These are phyloP conservation scores for Sapajus apella DNA, from an alignment of 2,113 vertebrate genomes.

Conservation along the genomic window DNA sequence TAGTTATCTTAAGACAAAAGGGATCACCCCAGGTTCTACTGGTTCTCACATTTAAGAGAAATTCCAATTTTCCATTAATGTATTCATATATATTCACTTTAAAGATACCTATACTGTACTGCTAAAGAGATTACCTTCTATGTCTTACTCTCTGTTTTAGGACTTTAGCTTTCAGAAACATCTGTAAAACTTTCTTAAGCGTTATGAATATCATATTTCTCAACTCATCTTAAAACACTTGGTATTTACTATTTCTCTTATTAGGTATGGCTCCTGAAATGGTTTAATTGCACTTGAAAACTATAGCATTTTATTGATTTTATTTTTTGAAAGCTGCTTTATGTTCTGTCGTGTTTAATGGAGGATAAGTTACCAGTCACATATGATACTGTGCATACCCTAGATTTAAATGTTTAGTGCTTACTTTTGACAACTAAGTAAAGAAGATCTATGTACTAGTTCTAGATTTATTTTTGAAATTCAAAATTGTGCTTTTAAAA, in stretches of 20 bases:
- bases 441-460: constrained; percentile 40
- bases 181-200: not conserved
- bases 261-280: not conserved
- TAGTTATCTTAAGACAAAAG: not conserved
- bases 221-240: not conserved
- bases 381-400: not conserved
- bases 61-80: not conserved
- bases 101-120: not conserved
- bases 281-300: constrained; percentile 34
- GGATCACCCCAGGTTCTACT: not conserved
- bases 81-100: constrained; percentile 11
- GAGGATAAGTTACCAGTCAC: not conserved
- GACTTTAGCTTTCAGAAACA: not conserved
- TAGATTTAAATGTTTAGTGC: constrained; percentile 48
- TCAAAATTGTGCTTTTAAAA: constrained; percentile 60
- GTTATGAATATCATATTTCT: constrained; percentile 5
- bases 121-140: not conserved
- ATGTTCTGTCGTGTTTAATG: constrained; percentile 42
- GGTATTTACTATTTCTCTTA: constrained; percentile 23
- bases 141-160: not conserved
- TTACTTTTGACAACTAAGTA: constrained; percentile 44
- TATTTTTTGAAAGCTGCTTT: constrained; percentile 40
- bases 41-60: constrained; percentile 13
- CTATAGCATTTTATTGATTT: constrained; percentile 24
- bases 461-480: constrained; percentile 60